phyloP scores from a whole-genome alignment of 2,888 invertebrate genomes.

The Scaptodrosophila latifasciaeformis region DNA sequence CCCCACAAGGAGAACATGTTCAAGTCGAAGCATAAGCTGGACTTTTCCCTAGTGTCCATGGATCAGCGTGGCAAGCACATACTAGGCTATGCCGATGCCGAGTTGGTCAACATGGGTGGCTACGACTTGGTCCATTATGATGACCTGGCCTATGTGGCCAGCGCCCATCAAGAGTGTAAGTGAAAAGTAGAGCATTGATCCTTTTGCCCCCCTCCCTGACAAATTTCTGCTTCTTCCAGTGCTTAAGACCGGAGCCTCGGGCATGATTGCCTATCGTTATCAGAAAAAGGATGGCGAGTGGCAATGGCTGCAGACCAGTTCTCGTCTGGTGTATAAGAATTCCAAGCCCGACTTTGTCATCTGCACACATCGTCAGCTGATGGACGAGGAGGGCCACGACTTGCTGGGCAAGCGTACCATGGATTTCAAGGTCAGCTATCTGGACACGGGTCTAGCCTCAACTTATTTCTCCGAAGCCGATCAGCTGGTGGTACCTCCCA shows the following conservation, averaged over 20 bases:
- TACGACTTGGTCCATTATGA: conserved; percentile 99
- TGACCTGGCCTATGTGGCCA: conserved; percentile 97
- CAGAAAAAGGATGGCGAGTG: conserved; percentile 95
- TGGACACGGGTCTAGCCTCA: conserved; percentile 94
- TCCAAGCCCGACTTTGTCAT: conserved; percentile 99
- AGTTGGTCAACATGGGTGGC: conserved; percentile 93
- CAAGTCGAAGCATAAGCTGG: conserved; percentile 99
- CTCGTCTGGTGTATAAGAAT: conserved; percentile 98
- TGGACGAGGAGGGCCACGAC: conserved; percentile 99
- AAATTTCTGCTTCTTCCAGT: conserved; percentile 78
- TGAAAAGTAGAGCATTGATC: conserved; percentile 32
- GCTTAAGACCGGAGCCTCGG: conserved; percentile 98
- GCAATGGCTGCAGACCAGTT: conserved; percentile 98
- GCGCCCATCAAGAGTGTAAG: conserved; percentile 99
- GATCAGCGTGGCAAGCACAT: conserved; percentile 98
- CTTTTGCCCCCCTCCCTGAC: neutral
- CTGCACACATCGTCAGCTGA: conserved; percentile 97
- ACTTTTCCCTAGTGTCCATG: conserved; percentile 96
- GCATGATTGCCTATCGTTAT: conserved; percentile 98
- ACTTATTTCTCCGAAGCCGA: conserved; percentile 92
- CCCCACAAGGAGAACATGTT: conserved; percentile 99
- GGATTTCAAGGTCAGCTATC: conserved; percentile 98
- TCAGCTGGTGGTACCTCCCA: conserved; percentile 80
- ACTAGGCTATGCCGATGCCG: conserved; percentile 94
- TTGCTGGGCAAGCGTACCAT: conserved; percentile 97